These are phyloP conservation scores for Oryctolagus cuniculus DNA, from an alignment of 2,113 vertebrate species.

Conservation along the genomic window mOryCun1.1 NC_091439.1:36478501-36479000, in stretches of 20 bases:
- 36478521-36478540: conserved; percentile 70
- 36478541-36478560: conserved; percentile 74
- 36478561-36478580: conserved; percentile 75
- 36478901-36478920: not conserved
- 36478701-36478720: not conserved
- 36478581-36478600: conserved; percentile 76
- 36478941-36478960: not conserved
- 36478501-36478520: conserved; percentile 61
- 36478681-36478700: not conserved
- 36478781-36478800: not conserved
- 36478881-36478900: not conserved
- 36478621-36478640: conserved; percentile 67
- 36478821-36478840: not conserved
- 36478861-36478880: not conserved
- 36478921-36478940: not conserved
- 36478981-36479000: conserved; percentile 7
- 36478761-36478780: not conserved
- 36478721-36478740: too few relatives aligned
- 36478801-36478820: not conserved
- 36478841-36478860: not conserved
- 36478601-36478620: conserved; percentile 80
- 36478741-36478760: not conserved
- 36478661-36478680: not conserved
- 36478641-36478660: conserved; percentile 61
- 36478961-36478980: not conserved